phyloP scores from a whole-genome alignment of 92 coral and sea anemone species.

The Meandrina meandrites region DNA sequence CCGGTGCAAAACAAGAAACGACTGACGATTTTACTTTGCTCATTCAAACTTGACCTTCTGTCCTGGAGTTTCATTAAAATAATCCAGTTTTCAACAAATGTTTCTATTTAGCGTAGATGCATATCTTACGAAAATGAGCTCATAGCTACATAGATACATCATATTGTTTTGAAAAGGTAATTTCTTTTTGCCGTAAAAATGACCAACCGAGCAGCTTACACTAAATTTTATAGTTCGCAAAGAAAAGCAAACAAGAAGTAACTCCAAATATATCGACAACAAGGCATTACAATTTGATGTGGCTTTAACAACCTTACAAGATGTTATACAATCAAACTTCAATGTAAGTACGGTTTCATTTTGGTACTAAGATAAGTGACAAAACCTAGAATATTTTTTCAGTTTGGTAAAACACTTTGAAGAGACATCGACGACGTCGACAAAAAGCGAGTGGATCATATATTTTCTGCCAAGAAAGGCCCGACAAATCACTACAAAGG shows the following conservation, averaged over 20 bases:
- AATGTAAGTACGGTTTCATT: neutral
- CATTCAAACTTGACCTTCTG: neutral
- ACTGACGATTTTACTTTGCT: neutral
- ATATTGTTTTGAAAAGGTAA: neutral
- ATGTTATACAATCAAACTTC: neutral
- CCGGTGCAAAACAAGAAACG: neutral
- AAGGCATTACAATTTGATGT: neutral
- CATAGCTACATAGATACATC: neutral
- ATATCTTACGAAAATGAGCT: neutral
- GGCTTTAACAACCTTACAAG: neutral
- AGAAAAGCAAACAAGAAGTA: neutral
- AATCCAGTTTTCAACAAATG: neutral
- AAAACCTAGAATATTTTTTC: neutral
- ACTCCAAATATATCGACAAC: neutral
- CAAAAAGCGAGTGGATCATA: neutral
- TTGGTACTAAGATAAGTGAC: neutral
- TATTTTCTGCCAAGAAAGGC: neutral
- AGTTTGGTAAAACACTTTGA: neutral
- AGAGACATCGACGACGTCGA: neutral
- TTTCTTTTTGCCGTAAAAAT: neutral
- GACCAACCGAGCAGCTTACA: neutral
- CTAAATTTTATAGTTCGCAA: neutral
- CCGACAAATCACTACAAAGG: neutral
- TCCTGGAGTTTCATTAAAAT: neutral
- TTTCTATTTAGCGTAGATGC: neutral